Percentiles rank a stretch among this genome's conserved stretches.
These are phyloP conservation scores for Chrysemys picta DNA, from an alignment of 2,113 vertebrate species.

Conservation along the genomic window DNA sequence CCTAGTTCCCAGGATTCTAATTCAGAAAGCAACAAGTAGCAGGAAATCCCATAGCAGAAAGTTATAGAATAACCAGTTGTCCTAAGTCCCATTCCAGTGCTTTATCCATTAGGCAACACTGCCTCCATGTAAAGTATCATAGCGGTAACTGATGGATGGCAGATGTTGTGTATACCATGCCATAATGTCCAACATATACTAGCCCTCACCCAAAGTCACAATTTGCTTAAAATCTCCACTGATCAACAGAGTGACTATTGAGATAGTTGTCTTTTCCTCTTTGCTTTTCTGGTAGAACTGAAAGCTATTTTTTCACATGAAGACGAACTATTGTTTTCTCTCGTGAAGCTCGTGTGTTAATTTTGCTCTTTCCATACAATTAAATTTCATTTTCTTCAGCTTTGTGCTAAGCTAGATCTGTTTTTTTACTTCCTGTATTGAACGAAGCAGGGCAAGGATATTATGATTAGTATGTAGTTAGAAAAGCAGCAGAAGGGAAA, in stretches of 20 bases:
- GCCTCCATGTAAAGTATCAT: neutral
- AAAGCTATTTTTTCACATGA: neutral
- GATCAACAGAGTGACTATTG: neutral
- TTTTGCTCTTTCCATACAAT: slow-evolving; percentile 17
- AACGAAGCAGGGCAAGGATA: slow-evolving; percentile 7
- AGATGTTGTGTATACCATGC: neutral
- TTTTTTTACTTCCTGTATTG: neutral
- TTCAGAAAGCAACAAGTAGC: neutral
- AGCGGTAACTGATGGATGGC: neutral
- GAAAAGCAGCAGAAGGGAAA: slow-evolving; percentile 24
- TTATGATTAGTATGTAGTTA: slow-evolving; percentile 48
- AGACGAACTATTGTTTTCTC: fast-evolving
- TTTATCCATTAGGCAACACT: neutral
- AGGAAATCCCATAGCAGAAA: neutral
- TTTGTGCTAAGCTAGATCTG: neutral
- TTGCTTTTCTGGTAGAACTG: neutral
- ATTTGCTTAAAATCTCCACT: neutral
- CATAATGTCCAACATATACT: neutral
- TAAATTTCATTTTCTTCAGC: slow-evolving; percentile 4
- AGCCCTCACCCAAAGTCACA: neutral
- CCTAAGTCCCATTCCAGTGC: neutral
- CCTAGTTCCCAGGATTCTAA: neutral
- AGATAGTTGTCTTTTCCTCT: neutral
- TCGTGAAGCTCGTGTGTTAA: neutral
- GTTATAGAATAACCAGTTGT: neutral